These are phyloP conservation scores for Ladona fulva DNA, from an alignment of 1,140 invertebrate species.

Conservation along the genomic window DNA sequence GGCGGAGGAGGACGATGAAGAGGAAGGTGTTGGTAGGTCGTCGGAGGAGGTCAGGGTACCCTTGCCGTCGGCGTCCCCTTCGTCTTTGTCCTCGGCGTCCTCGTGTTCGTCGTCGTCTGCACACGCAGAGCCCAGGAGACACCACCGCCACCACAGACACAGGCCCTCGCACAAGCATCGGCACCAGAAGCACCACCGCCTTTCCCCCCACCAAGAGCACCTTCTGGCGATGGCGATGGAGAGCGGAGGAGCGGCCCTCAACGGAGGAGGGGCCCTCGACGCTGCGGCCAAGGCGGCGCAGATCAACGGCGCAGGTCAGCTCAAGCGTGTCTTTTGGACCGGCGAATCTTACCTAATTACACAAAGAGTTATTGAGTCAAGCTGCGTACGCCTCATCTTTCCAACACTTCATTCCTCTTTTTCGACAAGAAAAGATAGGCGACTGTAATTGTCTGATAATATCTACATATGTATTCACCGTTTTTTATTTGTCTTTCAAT, in stretches of 20 bases:
- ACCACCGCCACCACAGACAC: slow-evolving; percentile 22
- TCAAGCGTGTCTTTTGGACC: too few relatives aligned
- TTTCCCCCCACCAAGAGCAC: slow-evolving; percentile 38
- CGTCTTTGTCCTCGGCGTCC: background rate
- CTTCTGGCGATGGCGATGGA: slow-evolving; percentile 31
- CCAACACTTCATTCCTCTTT: too few relatives aligned
- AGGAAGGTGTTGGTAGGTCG: slow-evolving; percentile 25
- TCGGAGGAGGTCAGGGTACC: slow-evolving; percentile 35
- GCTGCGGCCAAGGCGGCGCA: slow-evolving; percentile 38
- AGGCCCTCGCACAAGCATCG: slow-evolving; percentile 32
- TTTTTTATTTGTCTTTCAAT: too few relatives aligned
- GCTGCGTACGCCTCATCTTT: too few relatives aligned
- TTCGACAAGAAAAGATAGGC: too few relatives aligned
- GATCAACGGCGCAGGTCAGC: slow-evolving; percentile 69
- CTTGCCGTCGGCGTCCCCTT: slow-evolving; percentile 28
- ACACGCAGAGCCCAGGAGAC: background rate
- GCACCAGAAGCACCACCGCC: slow-evolving; percentile 54
- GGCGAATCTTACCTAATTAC: too few relatives aligned
- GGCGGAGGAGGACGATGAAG: background rate
- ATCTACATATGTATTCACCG: too few relatives aligned
- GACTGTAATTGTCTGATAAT: too few relatives aligned
- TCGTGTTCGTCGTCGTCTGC: slow-evolving; percentile 19
- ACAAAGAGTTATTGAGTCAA: too few relatives aligned
- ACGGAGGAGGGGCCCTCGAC: slow-evolving; percentile 39
- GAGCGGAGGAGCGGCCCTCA: slow-evolving; percentile 30